These are phyloP conservation scores for Lamellibrachia satsuma DNA, from an alignment of 2,888 invertebrate genomes.

Conservation along the genomic window DNA sequence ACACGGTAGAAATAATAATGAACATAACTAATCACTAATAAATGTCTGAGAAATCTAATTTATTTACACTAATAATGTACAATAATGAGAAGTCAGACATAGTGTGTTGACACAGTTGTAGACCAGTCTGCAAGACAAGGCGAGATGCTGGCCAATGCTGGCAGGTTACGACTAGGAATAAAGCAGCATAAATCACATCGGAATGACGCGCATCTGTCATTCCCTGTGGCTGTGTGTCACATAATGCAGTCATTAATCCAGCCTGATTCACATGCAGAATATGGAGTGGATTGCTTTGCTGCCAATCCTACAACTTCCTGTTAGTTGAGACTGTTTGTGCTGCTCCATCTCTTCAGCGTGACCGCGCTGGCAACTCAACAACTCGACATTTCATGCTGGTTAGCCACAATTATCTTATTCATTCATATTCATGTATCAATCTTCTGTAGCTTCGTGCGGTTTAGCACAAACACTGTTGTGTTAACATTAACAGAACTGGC, in stretches of 20 bases:
- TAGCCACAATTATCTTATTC: background rate
- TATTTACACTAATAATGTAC: constrained; percentile 13
- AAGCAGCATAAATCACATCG: background rate
- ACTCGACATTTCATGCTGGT: constrained; percentile 10
- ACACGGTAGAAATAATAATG: background rate
- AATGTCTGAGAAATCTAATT: constrained; percentile 8
- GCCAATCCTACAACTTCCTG: background rate
- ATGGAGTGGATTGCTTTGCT: background rate
- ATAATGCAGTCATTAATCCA: background rate
- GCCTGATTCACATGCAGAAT: background rate
- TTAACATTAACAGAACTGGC: background rate
- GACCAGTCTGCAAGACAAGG: background rate
- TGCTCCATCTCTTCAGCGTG: background rate
- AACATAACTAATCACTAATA: background rate
- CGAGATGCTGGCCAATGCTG: background rate
- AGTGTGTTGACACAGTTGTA: background rate
- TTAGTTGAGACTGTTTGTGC: background rate
- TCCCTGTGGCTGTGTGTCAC: background rate
- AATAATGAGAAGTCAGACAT: background rate
- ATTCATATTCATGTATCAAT: background rate
- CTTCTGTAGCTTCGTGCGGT: background rate
- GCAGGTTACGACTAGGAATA: constrained; percentile 4
- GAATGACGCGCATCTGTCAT: background rate
- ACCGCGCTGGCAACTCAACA: background rate
- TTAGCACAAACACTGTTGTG: background rate